These are phyloP conservation scores for Craniophora ligustri DNA, from an alignment of 2,888 invertebrate species.

Conservation along the genomic window DNA sequence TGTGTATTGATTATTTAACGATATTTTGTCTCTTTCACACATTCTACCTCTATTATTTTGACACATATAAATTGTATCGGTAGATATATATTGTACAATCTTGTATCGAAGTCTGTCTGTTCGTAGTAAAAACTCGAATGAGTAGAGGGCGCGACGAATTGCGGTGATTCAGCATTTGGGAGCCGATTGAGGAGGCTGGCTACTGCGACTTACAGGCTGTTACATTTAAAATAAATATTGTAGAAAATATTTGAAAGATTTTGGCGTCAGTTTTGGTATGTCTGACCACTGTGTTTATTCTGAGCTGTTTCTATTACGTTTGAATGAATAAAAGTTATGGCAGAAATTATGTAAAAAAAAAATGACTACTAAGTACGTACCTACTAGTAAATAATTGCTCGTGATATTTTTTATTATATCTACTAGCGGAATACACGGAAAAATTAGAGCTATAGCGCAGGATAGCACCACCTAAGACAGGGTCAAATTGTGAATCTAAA, in stretches of 20 bases:
- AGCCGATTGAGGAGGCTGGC: conserved; percentile 79
- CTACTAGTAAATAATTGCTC: too few species aligned
- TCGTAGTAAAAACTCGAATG: conserved; percentile 74
- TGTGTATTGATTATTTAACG: conserved; percentile 1
- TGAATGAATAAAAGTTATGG: too few species aligned
- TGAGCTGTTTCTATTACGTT: too few species aligned
- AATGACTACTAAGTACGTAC: too few species aligned
- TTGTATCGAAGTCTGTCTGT: conserved; percentile 52
- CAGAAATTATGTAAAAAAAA: too few species aligned
- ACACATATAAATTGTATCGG: conserved; percentile 40
- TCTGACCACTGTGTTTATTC: not conserved
- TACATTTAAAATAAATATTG: conserved; percentile 8
- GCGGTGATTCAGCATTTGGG: conserved; percentile 78
- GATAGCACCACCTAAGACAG: too few species aligned
- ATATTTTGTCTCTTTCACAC: conserved; percentile 32
- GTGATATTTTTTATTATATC: too few species aligned
- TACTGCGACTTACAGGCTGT: conserved; percentile 72
- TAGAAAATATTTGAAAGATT: not conserved
- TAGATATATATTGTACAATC: conserved; percentile 51
- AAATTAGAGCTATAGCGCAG: too few species aligned
- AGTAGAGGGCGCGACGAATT: conserved; percentile 83
- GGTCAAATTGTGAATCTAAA: too few species aligned
- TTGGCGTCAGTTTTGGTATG: not conserved
- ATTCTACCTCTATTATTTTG: conserved; percentile 42
- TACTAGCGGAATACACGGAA: too few species aligned